Evolutionary conservation across 2,113 vertebrate genomes (phyloP), one percentile per base, ranked within the genome.

Genomic region (Podarcis raffonei): DNA sequence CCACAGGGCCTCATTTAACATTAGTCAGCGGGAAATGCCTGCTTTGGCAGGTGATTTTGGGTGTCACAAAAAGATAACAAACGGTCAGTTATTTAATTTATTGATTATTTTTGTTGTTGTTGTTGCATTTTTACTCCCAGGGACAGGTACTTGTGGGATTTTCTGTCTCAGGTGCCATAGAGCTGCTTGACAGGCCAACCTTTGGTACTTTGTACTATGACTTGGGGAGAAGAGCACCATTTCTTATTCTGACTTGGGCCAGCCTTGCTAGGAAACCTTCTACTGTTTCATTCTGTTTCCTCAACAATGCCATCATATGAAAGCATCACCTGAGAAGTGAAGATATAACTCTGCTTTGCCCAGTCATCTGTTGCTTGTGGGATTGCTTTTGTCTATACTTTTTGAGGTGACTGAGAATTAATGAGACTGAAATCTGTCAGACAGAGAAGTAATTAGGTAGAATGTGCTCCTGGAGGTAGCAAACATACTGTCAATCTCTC

Each of bases 361-460:
- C 42, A 72, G 85, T 87, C 69, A 74, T 39, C 20, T 12, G 0
- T 74, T 89, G 76, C 1, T 11, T 81, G 11, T 68, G 78, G 79
- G 12, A 65, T 77, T 86, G 66, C 68, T 80, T 90, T 92, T 90
- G 76, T 42, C 53, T 75, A 4, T 1, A 42, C 13, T 84, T 92
- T 89, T 35, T 84, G 68, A 87, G 30, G 87, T 79, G 23, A 4
- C 5, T 77, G 6, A 1, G 0, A 9, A n/a, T 65, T 84, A 42
- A 23, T 59, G 59, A 84, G 13, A 69, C 11, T 78, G 85, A 35
- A 23, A 66, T 81, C n/a, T 86, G 35, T n/a, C n/a, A 86, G 76
- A 81, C 53, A 81, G 78, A 12, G 2, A 32, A 83, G 39, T 30
- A 5, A 89, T 62, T 35, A 81, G 37, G 78, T 69, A 11, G 81